Evolutionary conservation across 2,113 vertebrate genomes (phyloP).

Genomic region (Toxotes jaculatrix): DNA sequence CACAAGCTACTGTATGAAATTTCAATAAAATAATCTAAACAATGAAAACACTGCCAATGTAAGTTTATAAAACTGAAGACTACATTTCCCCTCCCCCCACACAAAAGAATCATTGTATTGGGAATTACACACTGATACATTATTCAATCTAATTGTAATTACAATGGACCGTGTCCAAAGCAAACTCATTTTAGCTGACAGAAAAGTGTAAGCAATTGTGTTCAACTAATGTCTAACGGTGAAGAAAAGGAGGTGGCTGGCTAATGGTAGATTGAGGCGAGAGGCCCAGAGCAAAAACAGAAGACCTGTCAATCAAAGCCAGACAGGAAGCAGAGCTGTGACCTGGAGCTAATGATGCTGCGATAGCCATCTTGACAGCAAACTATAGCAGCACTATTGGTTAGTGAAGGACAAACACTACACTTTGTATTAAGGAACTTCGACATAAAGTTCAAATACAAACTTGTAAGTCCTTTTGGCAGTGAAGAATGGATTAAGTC

Average conservation of each 20-base stretch:
- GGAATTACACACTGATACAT: conserved; percentile 23
- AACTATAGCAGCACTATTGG: conserved; percentile 9
- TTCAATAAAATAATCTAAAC: conserved; percentile 43
- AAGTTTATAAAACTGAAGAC: conserved; percentile 7
- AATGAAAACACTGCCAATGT: conserved; percentile 14
- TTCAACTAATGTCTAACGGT: conserved; percentile 23
- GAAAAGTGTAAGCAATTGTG: background rate
- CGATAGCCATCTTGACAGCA: conserved; percentile 24
- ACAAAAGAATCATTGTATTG: conserved; percentile 27
- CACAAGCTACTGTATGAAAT: conserved; percentile 36
- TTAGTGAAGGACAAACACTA: background rate
- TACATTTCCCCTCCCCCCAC: background rate
- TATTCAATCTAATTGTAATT: conserved; percentile 39
- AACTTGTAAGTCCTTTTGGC: background rate
- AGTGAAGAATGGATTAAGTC: background rate
- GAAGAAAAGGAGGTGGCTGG: conserved; percentile 10
- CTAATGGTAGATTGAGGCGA: background rate
- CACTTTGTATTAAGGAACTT: background rate
- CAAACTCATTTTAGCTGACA: conserved; percentile 41
- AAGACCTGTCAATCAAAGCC: conserved; percentile 34
- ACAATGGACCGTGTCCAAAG: conserved; percentile 44
- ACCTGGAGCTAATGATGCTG: conserved; percentile 34
- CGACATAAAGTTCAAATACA: background rate
- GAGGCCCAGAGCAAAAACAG: conserved; percentile 29
- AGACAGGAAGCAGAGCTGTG: conserved; percentile 41